Base-by-base conservation (phyloP, 2,888 invertebrate genomes). In the Metellina segmentata region DNA sequence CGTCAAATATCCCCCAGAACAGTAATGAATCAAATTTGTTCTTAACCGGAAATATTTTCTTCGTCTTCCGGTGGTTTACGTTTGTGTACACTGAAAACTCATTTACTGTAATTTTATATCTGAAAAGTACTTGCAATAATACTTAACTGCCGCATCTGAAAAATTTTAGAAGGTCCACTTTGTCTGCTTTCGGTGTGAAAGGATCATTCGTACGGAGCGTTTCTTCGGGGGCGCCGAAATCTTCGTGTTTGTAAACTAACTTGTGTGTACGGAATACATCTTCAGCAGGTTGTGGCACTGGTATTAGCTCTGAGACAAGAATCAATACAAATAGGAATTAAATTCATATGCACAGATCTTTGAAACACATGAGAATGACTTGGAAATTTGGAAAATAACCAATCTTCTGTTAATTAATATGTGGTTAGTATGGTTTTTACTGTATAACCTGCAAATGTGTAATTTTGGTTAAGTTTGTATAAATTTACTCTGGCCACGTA, bases 91-190 rank as follows among this genome's bases (percentile, higher is more conserved):
- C n/a, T n/a, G 34, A 34, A 34, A 34, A 34, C 34, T 34, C 4
- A 34, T 34, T 34, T 2, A 34, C 1, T 34, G 34, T 34, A 34
- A 34, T 34, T 2, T 4, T 34, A 34, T 4, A 34, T 34, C 4
- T 34, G 20, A 81, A 52, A 53, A 53, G 4, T 20, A 16, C 8
- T 51, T 75, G 11, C 9, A 74, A 72, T 48, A 19, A 48, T 48
- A 91, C 87, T 52, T 83, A 88, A 51, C 87, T 81, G 49, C 75
- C 70, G 7, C 85, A 34, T n/a, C 81, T 69, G 52, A 85, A 92
- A 49, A 85, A 88, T 7, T 92, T 88, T 2, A 89, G 11, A 0
- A 89, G 52, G 49, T 89, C 75, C 0, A 16, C 48, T 1, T 89
- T 85, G n/a, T 70, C n/a, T 2, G 51, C 61, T 34, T 1, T 89